Evolutionary conservation across 2,888 invertebrate species (phyloP).

Genomic region (Tetragnatha montana): DNA sequence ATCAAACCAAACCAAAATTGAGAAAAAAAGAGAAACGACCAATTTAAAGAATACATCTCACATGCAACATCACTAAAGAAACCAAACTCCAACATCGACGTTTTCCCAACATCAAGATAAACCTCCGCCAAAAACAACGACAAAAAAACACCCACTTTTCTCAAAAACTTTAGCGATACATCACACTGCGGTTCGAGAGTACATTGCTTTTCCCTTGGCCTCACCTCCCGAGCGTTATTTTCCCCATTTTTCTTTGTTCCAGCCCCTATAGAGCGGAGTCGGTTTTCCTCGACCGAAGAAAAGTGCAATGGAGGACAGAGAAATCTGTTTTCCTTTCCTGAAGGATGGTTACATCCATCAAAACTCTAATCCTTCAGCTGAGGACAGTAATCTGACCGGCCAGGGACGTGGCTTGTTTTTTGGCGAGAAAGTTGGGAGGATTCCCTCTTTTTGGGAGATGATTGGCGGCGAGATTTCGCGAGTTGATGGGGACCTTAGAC

Average conservation of each 20-base stretch:
- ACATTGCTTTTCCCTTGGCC: conserved; percentile 4
- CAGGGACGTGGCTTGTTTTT: not conserved
- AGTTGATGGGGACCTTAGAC: too few relatives aligned
- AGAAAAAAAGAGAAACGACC: too few relatives aligned
- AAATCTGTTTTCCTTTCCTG: conserved; percentile 45
- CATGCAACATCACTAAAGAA: too few relatives aligned
- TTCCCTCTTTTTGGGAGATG: not conserved
- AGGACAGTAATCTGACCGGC: conserved; percentile 45
- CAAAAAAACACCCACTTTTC: not conserved
- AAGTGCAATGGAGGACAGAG: not conserved
- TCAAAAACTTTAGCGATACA: conserved; percentile 34
- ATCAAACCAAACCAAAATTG: too few relatives aligned
- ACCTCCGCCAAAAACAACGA: not conserved
- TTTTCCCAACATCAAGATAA: not conserved
- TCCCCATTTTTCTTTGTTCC: not conserved
- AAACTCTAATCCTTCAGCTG: conserved; percentile 37
- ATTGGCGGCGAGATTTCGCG: not conserved
- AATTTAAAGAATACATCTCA: too few relatives aligned
- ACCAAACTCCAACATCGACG: too few relatives aligned
- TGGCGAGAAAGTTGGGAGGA: not conserved
- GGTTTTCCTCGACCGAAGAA: not conserved
- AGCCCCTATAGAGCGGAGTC: conserved; percentile 24
- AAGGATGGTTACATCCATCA: conserved; percentile 46
- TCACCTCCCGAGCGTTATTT: not conserved
- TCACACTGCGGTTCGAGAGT: conserved; percentile 28